Evolutionary conservation across 2,797 vertebrate species (phyloP).

Genomic region (Acanthurus tractus): DNA sequence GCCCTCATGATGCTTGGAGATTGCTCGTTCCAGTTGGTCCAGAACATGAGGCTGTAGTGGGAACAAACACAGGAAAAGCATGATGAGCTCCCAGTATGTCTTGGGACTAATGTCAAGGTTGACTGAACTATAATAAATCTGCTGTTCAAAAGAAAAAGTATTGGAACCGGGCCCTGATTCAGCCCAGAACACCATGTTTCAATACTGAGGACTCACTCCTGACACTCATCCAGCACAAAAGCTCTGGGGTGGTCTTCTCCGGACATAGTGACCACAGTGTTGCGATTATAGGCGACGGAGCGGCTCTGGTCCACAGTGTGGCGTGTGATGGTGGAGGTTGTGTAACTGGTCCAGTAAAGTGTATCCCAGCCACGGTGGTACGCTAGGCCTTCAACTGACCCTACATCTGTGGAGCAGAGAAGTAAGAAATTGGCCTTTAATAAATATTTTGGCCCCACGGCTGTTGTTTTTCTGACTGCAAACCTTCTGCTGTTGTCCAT

Average conservation of each 20-base stretch:
- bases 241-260: slow-evolving; percentile 97
- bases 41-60: slow-evolving; percentile 93
- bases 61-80: slow-evolving; percentile 24
- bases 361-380: slow-evolving; percentile 97
- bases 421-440: slow-evolving; percentile 8
- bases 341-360: slow-evolving; percentile 98
- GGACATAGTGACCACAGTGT: slow-evolving; percentile 98
- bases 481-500: neutral
- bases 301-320: slow-evolving; percentile 96
- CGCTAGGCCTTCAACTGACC: slow-evolving; percentile 96
- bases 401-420: slow-evolving; percentile 88
- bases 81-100: slow-evolving; percentile 29
- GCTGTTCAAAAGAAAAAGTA: slow-evolving; percentile 21
- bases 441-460: slow-evolving; percentile 19
- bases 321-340: slow-evolving; percentile 97
- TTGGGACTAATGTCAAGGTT: slow-evolving; percentile 21
- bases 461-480: slow-evolving; percentile 3
- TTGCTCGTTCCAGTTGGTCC: slow-evolving; percentile 99
- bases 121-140: slow-evolving; percentile 50
- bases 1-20: slow-evolving; percentile 98
- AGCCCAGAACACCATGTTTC: slow-evolving; percentile 29
- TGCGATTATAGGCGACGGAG: slow-evolving; percentile 91
- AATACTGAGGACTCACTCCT: slow-evolving; percentile 89
- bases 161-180: slow-evolving; percentile 24
- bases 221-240: slow-evolving; percentile 97